phyloP scores from a whole-genome alignment of 2,797 vertebrate genomes.

The Cyprinodon diabolis region DNA sequence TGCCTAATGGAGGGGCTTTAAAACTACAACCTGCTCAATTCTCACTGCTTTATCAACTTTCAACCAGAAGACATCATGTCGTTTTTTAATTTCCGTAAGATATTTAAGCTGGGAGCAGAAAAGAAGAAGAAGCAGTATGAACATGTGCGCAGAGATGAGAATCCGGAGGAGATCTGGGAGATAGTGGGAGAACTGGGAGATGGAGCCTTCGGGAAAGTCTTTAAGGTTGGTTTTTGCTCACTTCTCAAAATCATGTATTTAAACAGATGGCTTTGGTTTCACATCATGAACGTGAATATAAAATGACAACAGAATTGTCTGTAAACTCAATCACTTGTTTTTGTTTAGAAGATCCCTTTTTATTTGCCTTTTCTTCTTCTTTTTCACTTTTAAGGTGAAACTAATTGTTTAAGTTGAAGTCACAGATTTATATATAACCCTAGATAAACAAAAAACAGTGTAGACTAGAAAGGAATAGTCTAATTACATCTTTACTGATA shows the following conservation, averaged over 20 bases:
- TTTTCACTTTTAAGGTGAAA: not conserved
- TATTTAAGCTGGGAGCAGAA: slow-evolving; percentile 94
- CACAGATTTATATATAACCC: no score
- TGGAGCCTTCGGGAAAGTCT: slow-evolving; percentile 97
- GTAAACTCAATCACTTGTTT: not conserved
- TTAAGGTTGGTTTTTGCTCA: slow-evolving; percentile 84
- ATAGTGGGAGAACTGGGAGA: slow-evolving; percentile 95
- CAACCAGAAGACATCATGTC: slow-evolving; percentile 81
- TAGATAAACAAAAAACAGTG: no score
- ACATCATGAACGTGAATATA: not conserved
- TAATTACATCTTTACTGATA: no score
- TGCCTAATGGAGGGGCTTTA: not conserved
- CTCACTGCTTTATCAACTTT: slow-evolving; percentile 29
- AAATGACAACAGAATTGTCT: not conserved
- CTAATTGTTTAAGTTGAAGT: no score
- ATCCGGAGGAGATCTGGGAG: slow-evolving; percentile 96
- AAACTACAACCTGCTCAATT: not conserved
- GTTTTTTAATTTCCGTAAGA: slow-evolving; percentile 98
- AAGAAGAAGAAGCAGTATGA: slow-evolving; percentile 99
- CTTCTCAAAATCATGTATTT: not conserved
- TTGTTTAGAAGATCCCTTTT: not conserved
- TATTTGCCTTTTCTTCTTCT: not conserved
- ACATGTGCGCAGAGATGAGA: slow-evolving; percentile 93
- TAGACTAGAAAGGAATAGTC: no score
- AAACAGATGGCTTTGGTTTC: not conserved